Evolutionary conservation across 30 jellyfish, hydroid and myxozoan genomes (phyloP).

Genomic region (Aurelia sp.): DNA sequence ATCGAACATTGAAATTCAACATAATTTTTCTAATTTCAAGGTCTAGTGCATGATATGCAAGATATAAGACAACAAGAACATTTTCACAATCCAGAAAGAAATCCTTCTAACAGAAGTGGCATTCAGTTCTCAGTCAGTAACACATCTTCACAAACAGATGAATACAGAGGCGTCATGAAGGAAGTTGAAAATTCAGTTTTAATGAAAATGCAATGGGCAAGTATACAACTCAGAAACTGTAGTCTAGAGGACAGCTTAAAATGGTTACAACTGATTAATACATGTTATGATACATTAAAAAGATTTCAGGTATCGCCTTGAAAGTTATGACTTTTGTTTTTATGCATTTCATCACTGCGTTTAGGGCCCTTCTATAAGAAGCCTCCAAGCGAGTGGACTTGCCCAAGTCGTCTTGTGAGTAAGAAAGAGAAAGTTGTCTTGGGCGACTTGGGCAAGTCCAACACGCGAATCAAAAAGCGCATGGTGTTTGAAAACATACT

Average conservation of each 20-base stretch:
- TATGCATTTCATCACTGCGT: too few relatives aligned
- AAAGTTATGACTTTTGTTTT: too few relatives aligned
- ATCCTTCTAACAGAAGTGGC: neutral
- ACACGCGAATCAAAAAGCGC: too few relatives aligned
- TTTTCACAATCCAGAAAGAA: neutral
- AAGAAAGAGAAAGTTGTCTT: too few relatives aligned
- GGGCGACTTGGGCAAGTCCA: too few relatives aligned
- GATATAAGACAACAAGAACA: neutral
- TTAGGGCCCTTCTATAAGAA: too few relatives aligned
- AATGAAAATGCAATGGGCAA: conserved; percentile 71
- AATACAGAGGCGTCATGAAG: conserved; percentile 51
- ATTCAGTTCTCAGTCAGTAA: neutral
- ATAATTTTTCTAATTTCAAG: too few relatives aligned
- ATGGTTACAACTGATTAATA: conserved; percentile 35
- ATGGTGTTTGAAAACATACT: too few relatives aligned
- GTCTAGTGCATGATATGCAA: neutral
- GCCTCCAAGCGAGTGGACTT: too few relatives aligned
- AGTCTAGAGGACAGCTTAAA: conserved; percentile 44
- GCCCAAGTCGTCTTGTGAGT: too few relatives aligned
- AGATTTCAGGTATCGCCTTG: neutral
- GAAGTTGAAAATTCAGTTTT: conserved; percentile 47
- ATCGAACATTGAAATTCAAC: too few relatives aligned
- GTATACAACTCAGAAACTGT: conserved; percentile 24
- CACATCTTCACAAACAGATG: conserved; percentile 46
- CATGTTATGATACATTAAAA: conserved; percentile 42